A percentile compares a stretch with the other conserved stretches of the same genome.
Conservation (phyloP, 2,888 invertebrate genomes). For the Epinotia bilunana region DNA sequence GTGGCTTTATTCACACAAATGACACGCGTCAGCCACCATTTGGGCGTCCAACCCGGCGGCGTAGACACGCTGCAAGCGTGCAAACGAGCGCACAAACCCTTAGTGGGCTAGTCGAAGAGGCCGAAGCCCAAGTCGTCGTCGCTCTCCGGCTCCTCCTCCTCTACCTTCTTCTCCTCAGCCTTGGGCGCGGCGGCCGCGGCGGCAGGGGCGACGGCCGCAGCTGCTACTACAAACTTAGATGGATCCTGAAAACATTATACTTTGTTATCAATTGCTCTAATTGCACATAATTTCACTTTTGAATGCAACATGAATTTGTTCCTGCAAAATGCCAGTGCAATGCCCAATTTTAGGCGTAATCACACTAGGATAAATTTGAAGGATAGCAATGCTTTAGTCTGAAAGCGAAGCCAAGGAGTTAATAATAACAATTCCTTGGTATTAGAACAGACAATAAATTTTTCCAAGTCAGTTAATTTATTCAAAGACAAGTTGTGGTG, state of each 20-base stretch:
- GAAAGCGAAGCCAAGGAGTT: constrained; percentile 60
- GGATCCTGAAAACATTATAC: constrained; percentile 89
- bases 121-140: constrained; percentile 99
- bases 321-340: constrained; percentile 65
- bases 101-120: constrained; percentile 89
- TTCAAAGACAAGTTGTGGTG: too few relatives aligned
- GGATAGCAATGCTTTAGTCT: constrained; percentile 57
- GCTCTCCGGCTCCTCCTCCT: constrained; percentile 91
- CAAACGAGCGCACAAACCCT: constrained; percentile 52
- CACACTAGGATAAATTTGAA: constrained; percentile 67
- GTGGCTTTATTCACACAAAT: constrained; percentile 40
- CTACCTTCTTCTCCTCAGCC: constrained; percentile 90
- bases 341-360: constrained; percentile 44
- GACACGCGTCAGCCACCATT: constrained; percentile 69
- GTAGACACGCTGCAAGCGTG: constrained; percentile 57
- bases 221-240: constrained; percentile 92
- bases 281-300: neutral
- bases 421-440: constrained; percentile 51
- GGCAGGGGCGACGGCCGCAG: constrained; percentile 86
- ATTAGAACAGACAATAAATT: constrained; percentile 56
- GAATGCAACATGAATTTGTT: constrained; percentile 46
- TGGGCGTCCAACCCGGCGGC: constrained; percentile 80
- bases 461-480: too few relatives aligned
- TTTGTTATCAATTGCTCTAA: neutral
- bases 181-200: constrained; percentile 86